These are phyloP conservation scores for Indicator indicator DNA, from an alignment of 2,113 vertebrate species.

Conservation along the genomic window DNA sequence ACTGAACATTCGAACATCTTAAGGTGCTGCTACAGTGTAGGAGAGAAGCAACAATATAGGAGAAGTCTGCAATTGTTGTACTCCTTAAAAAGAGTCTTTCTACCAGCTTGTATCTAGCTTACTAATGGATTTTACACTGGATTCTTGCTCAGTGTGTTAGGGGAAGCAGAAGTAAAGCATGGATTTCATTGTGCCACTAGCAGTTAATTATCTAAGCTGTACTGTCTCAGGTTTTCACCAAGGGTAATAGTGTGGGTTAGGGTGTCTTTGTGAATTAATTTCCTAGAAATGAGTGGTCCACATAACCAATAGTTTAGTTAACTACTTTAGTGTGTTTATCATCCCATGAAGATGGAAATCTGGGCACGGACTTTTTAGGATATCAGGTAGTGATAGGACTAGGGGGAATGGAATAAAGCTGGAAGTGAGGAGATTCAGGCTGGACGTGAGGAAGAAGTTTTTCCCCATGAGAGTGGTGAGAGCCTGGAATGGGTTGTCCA, in stretches of 20 bases:
- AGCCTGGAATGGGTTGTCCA: too few relatives aligned
- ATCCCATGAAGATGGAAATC: background rate
- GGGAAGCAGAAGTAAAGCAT: background rate
- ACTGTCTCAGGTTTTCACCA: background rate
- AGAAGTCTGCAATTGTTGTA: background rate
- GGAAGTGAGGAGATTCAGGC: too few relatives aligned
- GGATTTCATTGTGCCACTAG: background rate
- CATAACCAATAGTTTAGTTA: background rate
- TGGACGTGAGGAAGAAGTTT: too few relatives aligned
- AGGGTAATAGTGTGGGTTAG: background rate
- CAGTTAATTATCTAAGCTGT: background rate
- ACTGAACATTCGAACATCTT: background rate
- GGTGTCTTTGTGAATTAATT: background rate
- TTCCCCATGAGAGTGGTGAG: too few relatives aligned
- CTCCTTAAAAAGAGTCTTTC: background rate
- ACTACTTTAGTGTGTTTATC: background rate
- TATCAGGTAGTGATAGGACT: too few relatives aligned
- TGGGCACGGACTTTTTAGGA: too few relatives aligned
- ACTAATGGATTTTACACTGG: background rate
- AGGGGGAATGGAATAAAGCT: too few relatives aligned
- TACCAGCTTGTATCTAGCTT: background rate
- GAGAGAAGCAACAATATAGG: background rate
- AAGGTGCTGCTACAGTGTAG: background rate
- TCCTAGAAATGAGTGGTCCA: background rate
- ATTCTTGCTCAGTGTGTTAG: too few relatives aligned